Percentiles rank a stretch among this genome's conserved stretches.
Evolutionary conservation across 2,888 invertebrate species (phyloP).

Genomic region (Dinocampus coccinellae): DNA sequence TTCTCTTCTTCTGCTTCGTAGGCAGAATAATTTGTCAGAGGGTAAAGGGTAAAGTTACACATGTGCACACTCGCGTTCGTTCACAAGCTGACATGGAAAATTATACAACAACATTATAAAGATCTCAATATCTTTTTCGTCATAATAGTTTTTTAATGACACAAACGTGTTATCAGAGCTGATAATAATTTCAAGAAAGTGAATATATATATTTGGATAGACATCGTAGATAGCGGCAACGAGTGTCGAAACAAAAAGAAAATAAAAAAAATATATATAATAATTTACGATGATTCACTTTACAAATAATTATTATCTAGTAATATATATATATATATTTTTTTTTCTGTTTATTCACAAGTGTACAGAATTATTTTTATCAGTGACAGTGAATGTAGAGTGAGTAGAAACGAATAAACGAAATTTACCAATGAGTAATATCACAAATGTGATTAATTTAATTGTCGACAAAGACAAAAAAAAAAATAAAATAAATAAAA

Average conservation of each 20-base stretch:
- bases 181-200: background rate
- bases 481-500: no score
- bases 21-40: conserved; percentile 51
- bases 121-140: no score
- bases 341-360: background rate
- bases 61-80: conserved; percentile 34
- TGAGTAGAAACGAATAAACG: background rate
- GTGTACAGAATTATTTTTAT: background rate
- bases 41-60: background rate
- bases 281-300: background rate
- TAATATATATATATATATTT: background rate
- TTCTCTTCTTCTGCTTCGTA: conserved; percentile 47
- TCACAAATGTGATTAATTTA: background rate
- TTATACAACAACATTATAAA: conserved; percentile 40
- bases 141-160: background rate
- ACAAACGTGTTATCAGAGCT: background rate
- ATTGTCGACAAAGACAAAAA: no score
- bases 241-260: background rate
- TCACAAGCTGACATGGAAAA: conserved; percentile 42
- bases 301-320: background rate
- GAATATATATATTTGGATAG: background rate
- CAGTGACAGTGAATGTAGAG: background rate
- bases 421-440: background rate
- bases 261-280: no score
- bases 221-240: background rate